Evolutionary conservation across 2,888 invertebrate genomes (phyloP).

Genomic region (Chymomyza amoena): DNA sequence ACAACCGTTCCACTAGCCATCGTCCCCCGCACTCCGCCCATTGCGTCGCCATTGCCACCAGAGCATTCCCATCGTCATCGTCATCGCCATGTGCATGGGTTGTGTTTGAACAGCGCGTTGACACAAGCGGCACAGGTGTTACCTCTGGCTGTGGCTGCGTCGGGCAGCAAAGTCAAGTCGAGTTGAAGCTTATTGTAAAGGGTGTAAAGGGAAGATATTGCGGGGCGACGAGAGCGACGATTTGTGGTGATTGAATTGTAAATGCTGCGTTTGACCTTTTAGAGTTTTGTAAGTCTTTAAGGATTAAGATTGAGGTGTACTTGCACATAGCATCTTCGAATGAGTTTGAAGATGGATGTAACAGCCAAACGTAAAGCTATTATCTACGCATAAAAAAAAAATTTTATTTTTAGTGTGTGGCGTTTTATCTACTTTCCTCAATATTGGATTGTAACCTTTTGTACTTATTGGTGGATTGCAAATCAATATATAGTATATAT

Average conservation of each 20-base stretch:
- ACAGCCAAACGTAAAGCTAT: no score
- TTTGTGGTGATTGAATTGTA: conserved; percentile 1
- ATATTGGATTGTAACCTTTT: no score
- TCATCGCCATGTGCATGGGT: background rate
- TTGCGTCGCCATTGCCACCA: background rate
- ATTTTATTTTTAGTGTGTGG: no score
- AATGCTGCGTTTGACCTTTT: background rate
- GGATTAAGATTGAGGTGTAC: background rate
- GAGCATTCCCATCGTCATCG: background rate
- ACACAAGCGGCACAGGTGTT: conserved; percentile 4
- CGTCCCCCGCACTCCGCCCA: background rate
- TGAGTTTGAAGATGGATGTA: no score
- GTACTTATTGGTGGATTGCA: no score
- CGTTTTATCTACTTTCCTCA: no score
- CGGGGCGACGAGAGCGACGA: background rate
- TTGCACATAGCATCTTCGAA: no score
- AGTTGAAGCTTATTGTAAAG: conserved; percentile 13
- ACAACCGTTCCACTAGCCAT: conserved; percentile 3
- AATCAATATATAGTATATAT: no score
- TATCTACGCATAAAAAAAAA: no score
- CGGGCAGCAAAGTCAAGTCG: background rate
- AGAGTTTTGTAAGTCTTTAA: background rate
- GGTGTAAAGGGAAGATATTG: background rate
- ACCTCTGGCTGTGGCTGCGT: conserved; percentile 8
- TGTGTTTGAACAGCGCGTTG: conserved; percentile 12